A percentile compares a stretch with the other conserved stretches of the same genome.
phyloP scores from a whole-genome alignment of 2,113 vertebrate species.

The Pseudorasbora parva region DNA sequence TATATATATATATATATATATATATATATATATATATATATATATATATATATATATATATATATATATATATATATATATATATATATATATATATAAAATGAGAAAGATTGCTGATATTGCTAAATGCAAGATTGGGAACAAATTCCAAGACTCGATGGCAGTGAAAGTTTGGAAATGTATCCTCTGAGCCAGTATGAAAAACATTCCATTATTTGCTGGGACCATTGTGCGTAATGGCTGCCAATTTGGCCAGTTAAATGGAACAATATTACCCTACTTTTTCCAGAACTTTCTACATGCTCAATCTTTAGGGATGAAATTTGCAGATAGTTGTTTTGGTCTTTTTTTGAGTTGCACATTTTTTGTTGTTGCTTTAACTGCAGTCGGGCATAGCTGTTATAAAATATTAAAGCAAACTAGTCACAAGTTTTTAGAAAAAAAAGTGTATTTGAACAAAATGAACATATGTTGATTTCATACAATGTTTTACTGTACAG shows the following conservation, averaged over 20 bases:
- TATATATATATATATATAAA: too few relatives aligned
- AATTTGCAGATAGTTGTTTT: slow-evolving; percentile 62
- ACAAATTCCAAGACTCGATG: slow-evolving; percentile 59
- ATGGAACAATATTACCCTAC: slow-evolving; percentile 70
- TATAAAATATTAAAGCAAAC: slow-evolving; percentile 42
- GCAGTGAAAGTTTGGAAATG: slow-evolving; percentile 63
- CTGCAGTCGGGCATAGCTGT: slow-evolving; percentile 36
- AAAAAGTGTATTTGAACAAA: slow-evolving; percentile 75
- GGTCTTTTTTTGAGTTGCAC: slow-evolving; percentile 44
- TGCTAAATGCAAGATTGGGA: slow-evolving; percentile 58
- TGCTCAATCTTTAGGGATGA: slow-evolving; percentile 63
- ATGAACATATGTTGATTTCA: slow-evolving; percentile 61
- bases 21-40: not conserved
- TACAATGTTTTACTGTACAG: slow-evolving; percentile 70
- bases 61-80: not conserved
- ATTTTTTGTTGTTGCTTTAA: slow-evolving; percentile 14
- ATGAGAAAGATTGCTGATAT: slow-evolving; percentile 8
- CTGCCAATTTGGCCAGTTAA: slow-evolving; percentile 71
- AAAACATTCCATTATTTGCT: slow-evolving; percentile 73
- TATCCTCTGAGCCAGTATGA: slow-evolving; percentile 65
- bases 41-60: not conserved
- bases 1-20: not conserved
- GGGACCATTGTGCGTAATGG: slow-evolving; percentile 53
- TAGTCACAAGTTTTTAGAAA: slow-evolving; percentile 27
- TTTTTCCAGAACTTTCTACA: slow-evolving; percentile 71